phyloP scores from a whole-genome alignment of 2,888 invertebrate genomes.

The Harpagoxenus sublaevis region DNA sequence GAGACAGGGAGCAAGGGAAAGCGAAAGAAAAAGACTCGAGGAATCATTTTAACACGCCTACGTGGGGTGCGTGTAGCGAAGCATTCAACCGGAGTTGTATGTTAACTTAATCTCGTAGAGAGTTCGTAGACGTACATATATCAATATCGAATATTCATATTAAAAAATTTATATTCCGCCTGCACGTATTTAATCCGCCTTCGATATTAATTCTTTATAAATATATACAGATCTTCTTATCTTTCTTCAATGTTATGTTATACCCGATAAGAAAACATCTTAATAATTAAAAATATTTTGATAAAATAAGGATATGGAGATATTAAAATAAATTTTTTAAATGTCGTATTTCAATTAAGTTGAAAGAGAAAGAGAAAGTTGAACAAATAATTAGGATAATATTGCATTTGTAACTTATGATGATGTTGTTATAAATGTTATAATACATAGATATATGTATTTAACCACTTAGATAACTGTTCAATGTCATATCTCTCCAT shows the following conservation, averaged over 20 bases:
- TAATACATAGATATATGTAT: neutral
- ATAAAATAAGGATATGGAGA: neutral
- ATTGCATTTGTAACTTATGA: neutral
- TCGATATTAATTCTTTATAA: neutral
- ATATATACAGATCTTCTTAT: neutral
- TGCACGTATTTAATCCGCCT: slow-evolving; percentile 68
- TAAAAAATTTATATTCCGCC: slow-evolving; percentile 74
- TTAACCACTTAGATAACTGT: neutral
- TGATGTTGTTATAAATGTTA: neutral
- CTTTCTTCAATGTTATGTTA: neutral
- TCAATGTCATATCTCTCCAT: neutral
- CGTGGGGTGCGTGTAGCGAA: slow-evolving; percentile 71
- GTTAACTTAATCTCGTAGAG: slow-evolving; percentile 61
- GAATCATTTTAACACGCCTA: slow-evolving; percentile 82
- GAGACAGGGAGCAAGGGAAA: slow-evolving; percentile 43
- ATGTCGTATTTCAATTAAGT: neutral
- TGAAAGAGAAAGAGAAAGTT: neutral
- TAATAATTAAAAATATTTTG: slow-evolving; percentile 3
- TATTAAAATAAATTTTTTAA: neutral
- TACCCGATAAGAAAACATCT: neutral
- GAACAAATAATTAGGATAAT: slow-evolving; percentile 3
- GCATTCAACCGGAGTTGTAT: slow-evolving; percentile 70
- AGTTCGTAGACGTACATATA: slow-evolving; percentile 61
- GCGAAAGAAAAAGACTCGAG: slow-evolving; percentile 46
- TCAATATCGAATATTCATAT: slow-evolving; percentile 76